phyloP scores from a whole-genome alignment of 2,113 vertebrate genomes.

The Morphnarchus princeps region DNA sequence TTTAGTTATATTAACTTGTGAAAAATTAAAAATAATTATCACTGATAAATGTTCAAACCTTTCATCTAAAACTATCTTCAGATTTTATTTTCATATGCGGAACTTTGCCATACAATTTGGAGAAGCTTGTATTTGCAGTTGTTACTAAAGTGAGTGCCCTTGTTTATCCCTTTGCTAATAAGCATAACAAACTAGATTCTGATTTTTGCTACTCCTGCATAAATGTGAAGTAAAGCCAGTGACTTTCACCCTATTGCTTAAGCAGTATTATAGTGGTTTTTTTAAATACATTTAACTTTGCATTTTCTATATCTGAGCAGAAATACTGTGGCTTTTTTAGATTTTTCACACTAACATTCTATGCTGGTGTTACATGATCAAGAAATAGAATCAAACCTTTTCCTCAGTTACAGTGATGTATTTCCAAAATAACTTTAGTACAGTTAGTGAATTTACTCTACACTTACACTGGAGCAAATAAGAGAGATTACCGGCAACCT shows the following conservation, averaged over 20 bases:
- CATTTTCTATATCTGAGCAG: neutral
- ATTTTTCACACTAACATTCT: neutral
- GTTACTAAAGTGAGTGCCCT: neutral
- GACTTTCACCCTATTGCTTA: neutral
- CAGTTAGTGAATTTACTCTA: neutral
- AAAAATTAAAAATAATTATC: neutral
- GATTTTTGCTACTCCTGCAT: neutral
- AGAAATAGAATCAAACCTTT: neutral
- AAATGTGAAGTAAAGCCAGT: neutral
- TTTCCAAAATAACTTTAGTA: neutral
- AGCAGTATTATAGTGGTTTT: neutral
- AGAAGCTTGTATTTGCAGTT: neutral
- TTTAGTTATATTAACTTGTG: neutral
- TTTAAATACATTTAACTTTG: neutral
- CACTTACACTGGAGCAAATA: neutral
- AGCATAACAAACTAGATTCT: neutral
- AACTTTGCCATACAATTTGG: neutral
- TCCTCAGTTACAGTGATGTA: neutral
- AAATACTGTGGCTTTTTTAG: neutral
- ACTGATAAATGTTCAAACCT: neutral
- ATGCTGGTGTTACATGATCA: neutral
- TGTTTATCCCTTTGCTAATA: neutral
- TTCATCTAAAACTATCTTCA: neutral
- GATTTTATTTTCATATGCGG: neutral
- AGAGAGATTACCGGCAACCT: neutral